These are phyloP conservation scores for Synergus gifuensis DNA, from an alignment of 2,888 invertebrate species.

Conservation along the genomic window DNA sequence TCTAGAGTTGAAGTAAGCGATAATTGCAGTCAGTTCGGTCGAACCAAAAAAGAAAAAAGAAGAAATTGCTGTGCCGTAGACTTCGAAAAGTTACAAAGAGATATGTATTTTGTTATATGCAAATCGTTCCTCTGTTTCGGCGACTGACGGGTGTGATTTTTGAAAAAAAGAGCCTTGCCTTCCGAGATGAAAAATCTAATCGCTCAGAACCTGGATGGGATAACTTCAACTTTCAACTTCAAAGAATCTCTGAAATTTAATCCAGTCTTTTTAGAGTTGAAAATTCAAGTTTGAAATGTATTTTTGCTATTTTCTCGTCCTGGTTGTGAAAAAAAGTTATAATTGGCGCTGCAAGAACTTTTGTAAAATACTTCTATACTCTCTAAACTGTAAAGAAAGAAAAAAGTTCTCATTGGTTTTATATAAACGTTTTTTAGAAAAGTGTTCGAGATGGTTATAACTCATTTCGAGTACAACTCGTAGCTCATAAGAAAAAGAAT, in stretches of 20 bases:
- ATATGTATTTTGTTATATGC: conserved; percentile 22
- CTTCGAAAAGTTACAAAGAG: conserved; percentile 13
- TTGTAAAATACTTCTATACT: conserved; percentile 46
- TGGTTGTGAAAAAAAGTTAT: conserved; percentile 22
- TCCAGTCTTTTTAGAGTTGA: not conserved
- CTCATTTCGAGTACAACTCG: conserved; percentile 8
- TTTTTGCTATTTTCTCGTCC: conserved; percentile 18
- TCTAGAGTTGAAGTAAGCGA: conserved; percentile 32
- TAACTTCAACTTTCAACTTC: conserved; percentile 11
- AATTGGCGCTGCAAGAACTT: conserved; percentile 50
- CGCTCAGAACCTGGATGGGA: not conserved
- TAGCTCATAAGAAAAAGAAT: conserved; percentile 18
- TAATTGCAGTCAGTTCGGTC: not conserved
- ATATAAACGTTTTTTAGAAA: conserved; percentile 36
- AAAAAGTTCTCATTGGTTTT: conserved; percentile 43
- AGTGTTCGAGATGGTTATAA: conserved; percentile 19
- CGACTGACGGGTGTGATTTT: conserved; percentile 10
- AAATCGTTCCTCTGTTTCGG: conserved; percentile 23
- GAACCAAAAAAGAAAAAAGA: conserved; percentile 26
- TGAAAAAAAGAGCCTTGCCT: conserved; percentile 19
- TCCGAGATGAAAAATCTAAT: conserved; percentile 13
- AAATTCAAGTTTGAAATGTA: not conserved
- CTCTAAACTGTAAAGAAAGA: not conserved
- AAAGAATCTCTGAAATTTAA: conserved; percentile 41
- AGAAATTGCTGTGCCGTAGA: conserved; percentile 4